A percentile compares a stretch with the other conserved stretches of the same genome.
These are phyloP conservation scores for Apocheima hispidaria DNA, from an alignment of 2,888 invertebrate genomes.

Conservation along the genomic window DNA sequence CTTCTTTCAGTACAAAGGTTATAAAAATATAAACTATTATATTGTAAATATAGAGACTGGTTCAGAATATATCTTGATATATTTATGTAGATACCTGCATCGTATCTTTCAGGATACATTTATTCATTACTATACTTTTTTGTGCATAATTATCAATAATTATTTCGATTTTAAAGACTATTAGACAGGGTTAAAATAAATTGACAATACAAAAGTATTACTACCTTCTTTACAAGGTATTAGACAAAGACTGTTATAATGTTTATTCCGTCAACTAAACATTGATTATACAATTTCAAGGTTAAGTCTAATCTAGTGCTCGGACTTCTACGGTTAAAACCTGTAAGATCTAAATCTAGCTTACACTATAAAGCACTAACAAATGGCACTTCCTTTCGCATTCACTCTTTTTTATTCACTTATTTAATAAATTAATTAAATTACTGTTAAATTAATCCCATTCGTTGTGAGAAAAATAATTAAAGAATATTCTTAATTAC, in stretches of 20 bases:
- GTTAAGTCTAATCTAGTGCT: background rate
- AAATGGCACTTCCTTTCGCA: conserved; percentile 72
- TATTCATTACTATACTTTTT: too few species aligned
- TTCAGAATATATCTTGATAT: background rate
- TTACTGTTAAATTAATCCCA: conserved; percentile 10
- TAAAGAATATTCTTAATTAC: background rate
- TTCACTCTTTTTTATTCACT: conserved; percentile 59
- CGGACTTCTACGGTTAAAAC: background rate
- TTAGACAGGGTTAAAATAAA: too few species aligned
- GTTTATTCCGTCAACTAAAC: background rate
- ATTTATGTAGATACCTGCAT: too few species aligned
- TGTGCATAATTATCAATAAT: too few species aligned
- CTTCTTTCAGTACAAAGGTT: too few species aligned
- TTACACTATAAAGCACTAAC: conserved; percentile 70
- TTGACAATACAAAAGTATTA: background rate
- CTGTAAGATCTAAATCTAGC: conserved; percentile 36
- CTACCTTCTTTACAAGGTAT: background rate
- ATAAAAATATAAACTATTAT: too few species aligned
- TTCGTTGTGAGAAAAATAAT: conserved; percentile 17
- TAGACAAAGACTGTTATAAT: background rate
- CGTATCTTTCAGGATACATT: too few species aligned
- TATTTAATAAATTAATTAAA: conserved; percentile 25
- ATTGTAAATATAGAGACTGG: too few species aligned
- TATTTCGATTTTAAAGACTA: too few species aligned
- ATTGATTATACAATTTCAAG: background rate